A percentile compares a stretch with the other conserved stretches of the same genome.
Conservation (phyloP, 2,113 vertebrate species). For the Struthidea cinerea region DNA sequence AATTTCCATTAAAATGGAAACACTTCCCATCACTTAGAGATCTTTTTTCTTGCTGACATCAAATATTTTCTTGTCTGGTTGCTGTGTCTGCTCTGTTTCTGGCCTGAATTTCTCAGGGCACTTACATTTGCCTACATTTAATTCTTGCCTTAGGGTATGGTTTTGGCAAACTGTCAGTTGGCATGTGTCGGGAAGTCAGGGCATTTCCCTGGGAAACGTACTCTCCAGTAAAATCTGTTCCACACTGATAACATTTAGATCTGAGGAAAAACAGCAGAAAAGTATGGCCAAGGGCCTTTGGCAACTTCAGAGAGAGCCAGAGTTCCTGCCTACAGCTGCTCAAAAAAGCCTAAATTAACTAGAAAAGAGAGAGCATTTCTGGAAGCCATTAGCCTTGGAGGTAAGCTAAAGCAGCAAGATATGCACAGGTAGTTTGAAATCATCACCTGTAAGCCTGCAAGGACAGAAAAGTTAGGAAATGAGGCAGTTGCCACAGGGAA, state of each 20-base stretch:
- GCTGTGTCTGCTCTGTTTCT: background rate
- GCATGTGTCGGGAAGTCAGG: background rate
- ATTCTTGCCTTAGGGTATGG: conserved; percentile 9
- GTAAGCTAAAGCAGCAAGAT: background rate
- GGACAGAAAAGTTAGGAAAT: background rate
- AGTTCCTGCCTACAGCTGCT: background rate
- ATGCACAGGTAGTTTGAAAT: background rate
- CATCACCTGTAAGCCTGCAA: background rate
- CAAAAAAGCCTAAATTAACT: background rate
- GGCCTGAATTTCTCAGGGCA: background rate
- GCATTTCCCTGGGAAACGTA: conserved; percentile 7
- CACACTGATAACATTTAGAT: conserved; percentile 46
- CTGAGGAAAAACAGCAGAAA: background rate
- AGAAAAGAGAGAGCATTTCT: background rate
- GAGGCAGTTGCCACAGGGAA: background rate
- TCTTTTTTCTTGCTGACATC: background rate
- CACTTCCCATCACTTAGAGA: background rate
- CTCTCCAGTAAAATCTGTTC: conserved; percentile 37
- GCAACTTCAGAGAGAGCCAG: background rate
- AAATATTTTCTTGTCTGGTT: background rate
- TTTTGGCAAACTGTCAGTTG: conserved; percentile 41
- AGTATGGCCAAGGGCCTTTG: conserved; percentile 14
- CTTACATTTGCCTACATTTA: background rate
- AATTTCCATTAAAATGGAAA: background rate
- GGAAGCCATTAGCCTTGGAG: background rate